These are phyloP conservation scores for Eudyptes chrysolophus DNA, from an alignment of 2,113 vertebrate species.

Conservation along the genomic window DNA sequence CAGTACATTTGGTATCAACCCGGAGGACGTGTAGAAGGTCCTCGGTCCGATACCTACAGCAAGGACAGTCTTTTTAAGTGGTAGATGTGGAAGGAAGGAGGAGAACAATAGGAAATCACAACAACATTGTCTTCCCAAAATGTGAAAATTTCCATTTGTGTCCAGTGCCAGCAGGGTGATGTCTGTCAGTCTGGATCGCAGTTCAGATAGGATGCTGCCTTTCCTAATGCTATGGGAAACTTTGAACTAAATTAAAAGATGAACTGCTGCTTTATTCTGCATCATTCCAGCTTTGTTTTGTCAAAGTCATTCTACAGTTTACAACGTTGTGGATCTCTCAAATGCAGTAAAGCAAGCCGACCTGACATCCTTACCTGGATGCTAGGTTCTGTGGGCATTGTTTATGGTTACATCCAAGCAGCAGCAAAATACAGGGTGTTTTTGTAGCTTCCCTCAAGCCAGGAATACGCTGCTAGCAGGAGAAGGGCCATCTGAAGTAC, in stretches of 20 bases:
- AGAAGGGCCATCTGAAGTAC: constrained; percentile 35
- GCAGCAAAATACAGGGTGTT: background rate
- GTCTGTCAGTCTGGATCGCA: background rate
- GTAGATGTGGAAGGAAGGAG: background rate
- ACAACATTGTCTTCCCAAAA: rapidly evolving
- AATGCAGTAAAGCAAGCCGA: background rate
- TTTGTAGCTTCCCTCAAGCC: background rate
- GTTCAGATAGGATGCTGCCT: background rate
- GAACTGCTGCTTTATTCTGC: background rate
- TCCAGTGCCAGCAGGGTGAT: background rate
- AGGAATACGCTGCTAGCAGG: background rate
- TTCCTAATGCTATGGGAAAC: background rate
- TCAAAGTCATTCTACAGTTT: background rate
- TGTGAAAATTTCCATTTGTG: background rate
- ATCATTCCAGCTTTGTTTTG: background rate
- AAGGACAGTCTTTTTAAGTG: background rate
- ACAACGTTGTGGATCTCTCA: background rate
- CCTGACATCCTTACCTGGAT: background rate
- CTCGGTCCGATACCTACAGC: background rate
- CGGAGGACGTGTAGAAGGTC: background rate
- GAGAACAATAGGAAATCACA: background rate
- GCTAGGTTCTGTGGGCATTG: background rate
- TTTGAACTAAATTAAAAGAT: background rate
- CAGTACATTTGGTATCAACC: background rate
- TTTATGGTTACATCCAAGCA: background rate